Base-by-base conservation (phyloP, 2,113 vertebrate species). In the Cacatua alba region DNA sequence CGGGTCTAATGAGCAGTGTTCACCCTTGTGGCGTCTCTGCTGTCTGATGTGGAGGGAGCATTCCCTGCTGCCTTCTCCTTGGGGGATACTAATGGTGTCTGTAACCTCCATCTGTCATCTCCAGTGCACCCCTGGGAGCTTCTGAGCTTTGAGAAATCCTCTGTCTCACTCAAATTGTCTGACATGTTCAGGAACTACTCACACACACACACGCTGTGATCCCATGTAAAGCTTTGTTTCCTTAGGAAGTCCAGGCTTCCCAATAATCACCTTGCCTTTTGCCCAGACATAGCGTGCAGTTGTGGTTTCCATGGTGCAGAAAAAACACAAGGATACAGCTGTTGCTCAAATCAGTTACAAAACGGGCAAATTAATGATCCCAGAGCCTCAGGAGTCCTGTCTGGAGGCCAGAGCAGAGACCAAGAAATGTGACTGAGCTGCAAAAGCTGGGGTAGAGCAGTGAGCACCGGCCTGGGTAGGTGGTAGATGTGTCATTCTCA, bases 101-200 rank as follows among this genome's bases (percentile, higher is more conserved):
- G 43, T 55, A 7, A 82, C 78, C 70, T 94, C 78, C 82, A 64
- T 80, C 88, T 90, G 94, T 88, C 90, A 79, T 52, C 78, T 72
- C 63, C 90, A 76, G 75, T 4, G 60, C 85, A 72, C 91, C 79
- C 86, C 92, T 57, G 63, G 82, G 82, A 93, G 39, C 82, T 79
- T 64, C 72, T 26, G 82, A 76, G 92, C 74, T 64, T 71, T 57
- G 75, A 88, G 85, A 82, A 39, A 62, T 76, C 67, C 75, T 90
- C 67, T 64, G 49, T 78, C 91, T 57, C 6, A 2, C 1, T 88
- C 79, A 92, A 68, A 76, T 52, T 31, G 75, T 69, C 70, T 94
- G 90, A 49, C 3, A 2, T 25, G 35, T 67, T 81, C 49, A 68
- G 72, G 77, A 79, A 4, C 67, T 82, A 1, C 65, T 59, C 55